Evolutionary conservation across 2,113 vertebrate genomes (phyloP).

Genomic region (Leptocoma aspasia): DNA sequence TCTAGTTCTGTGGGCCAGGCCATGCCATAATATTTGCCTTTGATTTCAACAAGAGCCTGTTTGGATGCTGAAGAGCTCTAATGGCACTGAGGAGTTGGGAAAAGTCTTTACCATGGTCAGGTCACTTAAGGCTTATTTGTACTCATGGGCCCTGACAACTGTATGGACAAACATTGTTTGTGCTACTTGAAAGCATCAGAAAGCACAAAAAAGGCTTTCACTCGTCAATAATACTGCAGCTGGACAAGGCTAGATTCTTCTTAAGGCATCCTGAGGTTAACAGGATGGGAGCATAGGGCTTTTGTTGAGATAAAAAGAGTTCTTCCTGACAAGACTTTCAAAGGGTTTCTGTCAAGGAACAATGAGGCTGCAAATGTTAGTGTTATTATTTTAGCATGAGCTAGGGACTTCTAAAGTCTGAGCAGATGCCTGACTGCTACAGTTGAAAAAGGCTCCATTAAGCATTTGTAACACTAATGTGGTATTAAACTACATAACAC

Average conservation of each 20-base stretch:
- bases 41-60: background rate
- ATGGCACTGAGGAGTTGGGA: background rate
- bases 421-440: background rate
- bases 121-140: background rate
- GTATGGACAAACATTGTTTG: background rate
- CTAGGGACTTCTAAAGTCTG: background rate
- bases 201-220: background rate
- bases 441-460: background rate
- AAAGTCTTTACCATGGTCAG: background rate
- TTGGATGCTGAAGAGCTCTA: background rate
- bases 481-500: background rate
- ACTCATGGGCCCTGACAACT: background rate
- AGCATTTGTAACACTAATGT: background rate
- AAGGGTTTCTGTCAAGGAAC: background rate
- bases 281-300: background rate
- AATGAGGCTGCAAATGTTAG: background rate
- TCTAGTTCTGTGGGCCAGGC: background rate
- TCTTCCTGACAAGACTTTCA: background rate
- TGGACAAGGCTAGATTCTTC: background rate
- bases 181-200: background rate
- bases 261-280: background rate
- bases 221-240: background rate
- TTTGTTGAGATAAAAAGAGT: background rate
- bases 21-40: background rate
- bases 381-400: background rate